A percentile compares a stretch with the other conserved stretches of the same genome.
Evolutionary conservation across 2,888 invertebrate genomes (phyloP).

Genomic region (Dexiosoma caninum): DNA sequence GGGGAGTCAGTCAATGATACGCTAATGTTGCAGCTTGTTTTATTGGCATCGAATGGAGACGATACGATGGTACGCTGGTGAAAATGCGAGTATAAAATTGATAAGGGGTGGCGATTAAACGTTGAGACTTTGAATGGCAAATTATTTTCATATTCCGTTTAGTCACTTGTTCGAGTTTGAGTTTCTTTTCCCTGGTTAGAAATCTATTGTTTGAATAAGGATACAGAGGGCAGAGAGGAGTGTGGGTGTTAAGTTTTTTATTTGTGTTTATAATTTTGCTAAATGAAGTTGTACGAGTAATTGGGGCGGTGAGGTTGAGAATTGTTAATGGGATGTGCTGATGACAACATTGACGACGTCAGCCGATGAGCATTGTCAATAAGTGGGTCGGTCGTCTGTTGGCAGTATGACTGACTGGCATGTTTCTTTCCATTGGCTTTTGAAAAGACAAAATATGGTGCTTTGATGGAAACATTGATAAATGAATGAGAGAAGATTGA

Average conservation of each 20-base stretch:
- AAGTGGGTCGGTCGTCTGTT: conserved; percentile 67
- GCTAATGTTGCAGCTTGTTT: conserved; percentile 64
- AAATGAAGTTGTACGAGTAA: conserved; percentile 42
- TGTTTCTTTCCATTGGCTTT: not conserved
- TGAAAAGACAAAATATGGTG: not conserved
- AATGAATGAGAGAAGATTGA: conserved; percentile 60
- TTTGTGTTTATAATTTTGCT: conserved; percentile 59
- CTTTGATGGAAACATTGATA: conserved; percentile 48
- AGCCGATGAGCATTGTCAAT: conserved; percentile 69
- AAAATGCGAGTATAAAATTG: conserved; percentile 2
- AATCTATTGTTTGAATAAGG: conserved; percentile 57
- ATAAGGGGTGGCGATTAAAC: conserved; percentile 39
- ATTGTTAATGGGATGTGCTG: conserved; percentile 50
- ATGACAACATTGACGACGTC: conserved; percentile 57
- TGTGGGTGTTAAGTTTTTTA: conserved; percentile 69
- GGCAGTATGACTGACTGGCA: conserved; percentile 15
- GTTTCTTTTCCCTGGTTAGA: conserved; percentile 51
- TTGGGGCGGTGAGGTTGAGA: not conserved
- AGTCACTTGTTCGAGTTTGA: conserved; percentile 64
- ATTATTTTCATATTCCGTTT: conserved; percentile 42
- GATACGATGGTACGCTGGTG: no score
- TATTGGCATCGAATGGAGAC: conserved; percentile 57
- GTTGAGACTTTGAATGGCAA: conserved; percentile 13
- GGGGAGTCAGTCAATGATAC: conserved; percentile 62
- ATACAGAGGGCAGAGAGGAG: conserved; percentile 55